Conservation (phyloP, 1,140 invertebrate species). For the Papilio xuthus region DNA sequence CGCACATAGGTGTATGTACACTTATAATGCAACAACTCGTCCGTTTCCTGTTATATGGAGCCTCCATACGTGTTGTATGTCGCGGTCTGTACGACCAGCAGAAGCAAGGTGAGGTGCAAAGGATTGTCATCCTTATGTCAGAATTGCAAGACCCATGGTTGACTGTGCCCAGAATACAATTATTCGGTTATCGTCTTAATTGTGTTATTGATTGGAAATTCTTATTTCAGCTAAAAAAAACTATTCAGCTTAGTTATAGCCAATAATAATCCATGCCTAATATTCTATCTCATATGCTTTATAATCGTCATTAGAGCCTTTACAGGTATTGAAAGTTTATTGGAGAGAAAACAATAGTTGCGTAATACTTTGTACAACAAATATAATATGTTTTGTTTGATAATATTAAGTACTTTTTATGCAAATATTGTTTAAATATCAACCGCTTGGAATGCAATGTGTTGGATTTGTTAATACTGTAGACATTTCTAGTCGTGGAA, state of each 20-base stretch:
- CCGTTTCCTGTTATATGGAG: constrained; percentile 69
- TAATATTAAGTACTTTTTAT: constrained; percentile 14
- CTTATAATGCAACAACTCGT: constrained; percentile 61
- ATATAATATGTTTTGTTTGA: neutral
- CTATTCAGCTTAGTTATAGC: neutral
- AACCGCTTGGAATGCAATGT: constrained; percentile 40
- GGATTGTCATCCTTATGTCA: neutral
- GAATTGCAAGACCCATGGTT: neutral
- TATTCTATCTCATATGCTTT: neutral
- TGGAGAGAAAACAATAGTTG: neutral
- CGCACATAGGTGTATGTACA: constrained; percentile 51
- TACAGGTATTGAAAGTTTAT: neutral
- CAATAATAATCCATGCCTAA: neutral
- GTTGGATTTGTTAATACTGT: constrained; percentile 41
- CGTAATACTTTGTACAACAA: neutral
- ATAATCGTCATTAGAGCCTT: neutral
- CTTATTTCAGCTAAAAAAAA: neutral
- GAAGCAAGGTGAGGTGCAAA: neutral
- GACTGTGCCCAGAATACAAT: neutral
- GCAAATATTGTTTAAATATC: constrained; percentile 12
- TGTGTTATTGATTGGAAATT: neutral
- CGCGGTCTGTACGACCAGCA: constrained; percentile 7
- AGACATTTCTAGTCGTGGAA: constrained; percentile 46
- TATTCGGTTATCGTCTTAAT: neutral
- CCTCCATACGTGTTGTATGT: constrained; percentile 8